Percentiles rank a stretch among this genome's conserved stretches.
phyloP scores from a whole-genome alignment of 30 jellyfish, hydroid and myxozoan species.

The Aurelia sp. region DNA sequence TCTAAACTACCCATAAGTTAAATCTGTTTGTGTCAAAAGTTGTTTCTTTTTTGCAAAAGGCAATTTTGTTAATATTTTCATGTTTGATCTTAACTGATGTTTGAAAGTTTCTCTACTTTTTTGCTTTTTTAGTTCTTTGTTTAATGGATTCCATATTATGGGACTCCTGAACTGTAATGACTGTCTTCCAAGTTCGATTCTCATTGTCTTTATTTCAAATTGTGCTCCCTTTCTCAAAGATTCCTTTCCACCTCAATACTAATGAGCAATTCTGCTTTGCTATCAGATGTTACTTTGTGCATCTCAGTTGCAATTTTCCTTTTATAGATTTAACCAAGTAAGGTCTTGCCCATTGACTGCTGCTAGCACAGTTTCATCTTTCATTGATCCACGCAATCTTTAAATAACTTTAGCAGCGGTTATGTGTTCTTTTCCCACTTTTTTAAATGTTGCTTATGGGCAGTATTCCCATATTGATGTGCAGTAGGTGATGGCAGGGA shows the following conservation, averaged over 20 bases:
- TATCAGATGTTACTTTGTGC: conserved; percentile 39
- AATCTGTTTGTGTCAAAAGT: conserved; percentile 30
- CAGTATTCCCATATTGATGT: conserved; percentile 68
- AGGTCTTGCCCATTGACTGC: conserved; percentile 63
- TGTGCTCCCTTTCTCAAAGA: conserved; percentile 42
- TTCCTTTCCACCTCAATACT: conserved; percentile 13
- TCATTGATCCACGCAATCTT: conserved; percentile 14
- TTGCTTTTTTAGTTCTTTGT: conserved; percentile 17
- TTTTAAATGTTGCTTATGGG: conserved; percentile 35
- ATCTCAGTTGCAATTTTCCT: conserved; percentile 40
- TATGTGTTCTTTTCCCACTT: conserved; percentile 32
- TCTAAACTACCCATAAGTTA: conserved; percentile 30
- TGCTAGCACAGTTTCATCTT: conserved; percentile 43
- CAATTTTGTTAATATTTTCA: conserved; percentile 31
- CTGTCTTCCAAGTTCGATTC: conserved; percentile 59
- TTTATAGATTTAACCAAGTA: conserved; percentile 20
- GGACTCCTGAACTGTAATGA: conserved; percentile 42
- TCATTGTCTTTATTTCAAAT: conserved; percentile 32
- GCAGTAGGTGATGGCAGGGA: conserved; percentile 50
- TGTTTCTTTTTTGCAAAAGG: conserved; percentile 46
- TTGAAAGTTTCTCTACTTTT: conserved; percentile 45
- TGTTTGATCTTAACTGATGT: conserved; percentile 38
- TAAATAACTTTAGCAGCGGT: conserved; percentile 64
- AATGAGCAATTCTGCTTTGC: conserved; percentile 25
- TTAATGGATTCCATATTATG: too few relatives aligned